Percentiles rank a stretch among this genome's conserved stretches.
Conservation (phyloP, 2,113 vertebrate species). For the Abramis brama region DNA sequence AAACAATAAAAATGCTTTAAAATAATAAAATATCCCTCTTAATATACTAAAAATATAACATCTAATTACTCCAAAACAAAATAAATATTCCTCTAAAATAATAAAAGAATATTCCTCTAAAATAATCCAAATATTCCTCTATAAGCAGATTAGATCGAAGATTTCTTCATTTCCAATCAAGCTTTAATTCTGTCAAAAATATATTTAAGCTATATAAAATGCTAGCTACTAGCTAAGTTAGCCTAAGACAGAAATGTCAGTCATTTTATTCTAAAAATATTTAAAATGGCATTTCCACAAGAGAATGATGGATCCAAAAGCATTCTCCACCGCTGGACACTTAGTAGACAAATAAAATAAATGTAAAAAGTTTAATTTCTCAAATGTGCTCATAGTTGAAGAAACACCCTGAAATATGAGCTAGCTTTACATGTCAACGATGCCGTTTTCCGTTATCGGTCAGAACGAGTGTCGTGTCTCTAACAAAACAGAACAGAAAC, state of each 20-base stretch:
- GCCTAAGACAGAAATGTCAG: not conserved
- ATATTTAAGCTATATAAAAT: not conserved
- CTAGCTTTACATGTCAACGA: not conserved
- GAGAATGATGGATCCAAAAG: not conserved
- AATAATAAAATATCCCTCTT: too few species aligned
- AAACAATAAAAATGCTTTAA: too few species aligned
- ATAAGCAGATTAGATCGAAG: not conserved
- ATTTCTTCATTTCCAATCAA: too few species aligned
- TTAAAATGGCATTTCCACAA: not conserved
- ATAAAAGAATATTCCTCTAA: too few species aligned
- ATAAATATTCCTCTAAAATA: too few species aligned
- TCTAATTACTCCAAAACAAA: too few species aligned
- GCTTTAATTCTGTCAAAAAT: too few species aligned
- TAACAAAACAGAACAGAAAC: constrained; percentile 48
- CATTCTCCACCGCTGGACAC: not conserved
- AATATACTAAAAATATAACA: too few species aligned
- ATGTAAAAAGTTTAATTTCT: not conserved
- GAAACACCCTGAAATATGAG: not conserved
- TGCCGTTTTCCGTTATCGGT: not conserved
- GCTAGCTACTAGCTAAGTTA: not conserved
- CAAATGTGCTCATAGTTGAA: not conserved
- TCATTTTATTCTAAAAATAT: not conserved
- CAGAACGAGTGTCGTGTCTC: not conserved
- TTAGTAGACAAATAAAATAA: too few species aligned
- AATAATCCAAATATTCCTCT: too few species aligned